A percentile compares a stretch with the other conserved stretches of the same genome.
Conservation (phyloP, 2,888 invertebrate genomes). For the Lycocerus yunnanus region DNA sequence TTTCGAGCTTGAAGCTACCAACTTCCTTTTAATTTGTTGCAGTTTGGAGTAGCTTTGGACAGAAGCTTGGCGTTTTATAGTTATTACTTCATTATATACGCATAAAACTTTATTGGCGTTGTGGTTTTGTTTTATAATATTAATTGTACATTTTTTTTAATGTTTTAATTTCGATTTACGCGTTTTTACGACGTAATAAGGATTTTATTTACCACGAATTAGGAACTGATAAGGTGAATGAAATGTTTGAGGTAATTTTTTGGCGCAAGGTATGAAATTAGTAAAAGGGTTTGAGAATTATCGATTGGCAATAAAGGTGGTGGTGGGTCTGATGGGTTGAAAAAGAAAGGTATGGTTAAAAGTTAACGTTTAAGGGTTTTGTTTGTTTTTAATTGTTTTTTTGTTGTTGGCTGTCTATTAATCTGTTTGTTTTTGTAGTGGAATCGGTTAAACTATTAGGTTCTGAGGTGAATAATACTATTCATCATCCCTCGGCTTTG, state of each 20-base stretch:
- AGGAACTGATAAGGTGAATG: neutral
- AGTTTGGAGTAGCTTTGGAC: neutral
- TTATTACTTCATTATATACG: neutral
- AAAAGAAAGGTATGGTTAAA: too few relatives aligned
- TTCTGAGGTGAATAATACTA: constrained; percentile 52
- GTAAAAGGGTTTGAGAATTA: too few relatives aligned
- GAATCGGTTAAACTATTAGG: constrained; percentile 52
- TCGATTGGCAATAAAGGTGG: neutral
- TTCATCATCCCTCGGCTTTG: constrained; percentile 53
- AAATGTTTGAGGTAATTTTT: neutral
- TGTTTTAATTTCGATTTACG: neutral
- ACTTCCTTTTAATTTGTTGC: neutral
- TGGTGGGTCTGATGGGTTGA: neutral
- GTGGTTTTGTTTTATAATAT: neutral
- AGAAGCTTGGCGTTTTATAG: neutral
- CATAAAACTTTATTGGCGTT: neutral
- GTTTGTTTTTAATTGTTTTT: neutral
- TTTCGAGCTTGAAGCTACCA: neutral
- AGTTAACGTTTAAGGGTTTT: neutral
- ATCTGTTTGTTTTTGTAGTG: constrained; percentile 39
- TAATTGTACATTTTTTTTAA: neutral
- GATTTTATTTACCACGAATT: too few relatives aligned
- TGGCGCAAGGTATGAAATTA: neutral
- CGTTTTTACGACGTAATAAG: neutral
- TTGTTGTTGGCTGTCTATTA: neutral